Conservation (phyloP, 2,888 invertebrate species). For the Tipula confusa region DNA sequence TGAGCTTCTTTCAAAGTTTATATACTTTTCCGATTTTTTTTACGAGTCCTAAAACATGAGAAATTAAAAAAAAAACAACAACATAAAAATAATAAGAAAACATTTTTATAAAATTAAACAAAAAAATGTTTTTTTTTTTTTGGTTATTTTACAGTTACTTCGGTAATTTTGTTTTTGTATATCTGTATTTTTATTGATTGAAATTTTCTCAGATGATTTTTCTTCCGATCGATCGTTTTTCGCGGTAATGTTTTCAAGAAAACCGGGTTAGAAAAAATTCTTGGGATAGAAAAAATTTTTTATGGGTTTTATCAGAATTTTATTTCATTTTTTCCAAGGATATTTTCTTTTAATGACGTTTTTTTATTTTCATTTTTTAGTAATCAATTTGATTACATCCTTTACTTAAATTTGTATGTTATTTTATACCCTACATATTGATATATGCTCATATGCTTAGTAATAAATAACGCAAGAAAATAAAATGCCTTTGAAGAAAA, state of each 20-base stretch:
- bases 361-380: too few relatives aligned
- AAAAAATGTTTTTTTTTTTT: not conserved
- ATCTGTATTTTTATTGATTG: not conserved
- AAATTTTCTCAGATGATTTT: not conserved
- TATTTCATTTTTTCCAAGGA: not conserved
- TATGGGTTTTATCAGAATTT: not conserved
- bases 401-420: not conserved
- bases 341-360: not conserved
- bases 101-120: not conserved
- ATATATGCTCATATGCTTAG: not conserved
- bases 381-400: not conserved
- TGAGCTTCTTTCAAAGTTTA: not conserved
- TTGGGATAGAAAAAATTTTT: too few relatives aligned
- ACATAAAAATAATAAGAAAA: not conserved
- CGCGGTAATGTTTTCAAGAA: not conserved
- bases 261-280: not conserved
- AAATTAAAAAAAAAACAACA: not conserved
- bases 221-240: too few relatives aligned
- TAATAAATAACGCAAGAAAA: not conserved
- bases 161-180: not conserved
- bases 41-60: not conserved
- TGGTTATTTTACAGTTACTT: not conserved
- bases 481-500: not conserved
- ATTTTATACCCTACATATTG: not conserved
- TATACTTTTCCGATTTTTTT: not conserved